Evolutionary conservation across 2,113 vertebrate genomes (phyloP), one percentile per base, ranked within the genome.

Genomic region (Mobula hypostoma): DNA sequence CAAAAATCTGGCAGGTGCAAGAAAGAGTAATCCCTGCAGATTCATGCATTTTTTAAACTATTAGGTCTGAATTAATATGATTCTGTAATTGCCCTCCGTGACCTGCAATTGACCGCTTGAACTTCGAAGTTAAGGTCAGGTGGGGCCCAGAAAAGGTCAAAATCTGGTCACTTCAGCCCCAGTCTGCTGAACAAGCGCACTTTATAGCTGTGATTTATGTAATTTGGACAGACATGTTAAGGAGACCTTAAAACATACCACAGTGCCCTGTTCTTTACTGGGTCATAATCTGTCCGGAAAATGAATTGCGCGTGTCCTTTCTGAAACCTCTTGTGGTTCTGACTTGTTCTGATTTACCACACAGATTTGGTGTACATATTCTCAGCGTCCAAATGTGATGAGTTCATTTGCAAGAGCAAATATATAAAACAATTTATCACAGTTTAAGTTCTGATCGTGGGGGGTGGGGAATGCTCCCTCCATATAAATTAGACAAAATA

Each of bases 101-200:
- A 99, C 98, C 98, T 97, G 96, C 96, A 98, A 98, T 98, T 99
- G 98, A 99, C 98, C 94, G 96, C 97, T 96, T 98, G 98, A 99
- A 99, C 98, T 97, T 97, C 96, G 95, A 96, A 97, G 96, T 97
- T 97, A 96, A 97, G 98, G 98, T 99, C 98, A 98, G 96, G 82
- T 96, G 96, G 96, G 97, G 97, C 97, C 97, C 97, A 97, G 96
- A 97, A 96, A 97, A 98, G 98, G 98, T 99, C 98, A 98, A 95
- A 97, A 97, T 95, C 96, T 98, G 98, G 98, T 99, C 98, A 96
- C 96, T 95, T 95, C 95, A 95, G 95, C 95, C 96, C 95, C 94
- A 96, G 96, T 95, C 95, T 95, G 96, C 95, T 98, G 96, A 98
- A 97, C 97, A 96, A 95, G 94, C 96, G 95, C 96, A 97, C 96